These are phyloP conservation scores for Chesias legatella DNA, from an alignment of 2,888 invertebrate genomes.

Conservation along the genomic window DNA sequence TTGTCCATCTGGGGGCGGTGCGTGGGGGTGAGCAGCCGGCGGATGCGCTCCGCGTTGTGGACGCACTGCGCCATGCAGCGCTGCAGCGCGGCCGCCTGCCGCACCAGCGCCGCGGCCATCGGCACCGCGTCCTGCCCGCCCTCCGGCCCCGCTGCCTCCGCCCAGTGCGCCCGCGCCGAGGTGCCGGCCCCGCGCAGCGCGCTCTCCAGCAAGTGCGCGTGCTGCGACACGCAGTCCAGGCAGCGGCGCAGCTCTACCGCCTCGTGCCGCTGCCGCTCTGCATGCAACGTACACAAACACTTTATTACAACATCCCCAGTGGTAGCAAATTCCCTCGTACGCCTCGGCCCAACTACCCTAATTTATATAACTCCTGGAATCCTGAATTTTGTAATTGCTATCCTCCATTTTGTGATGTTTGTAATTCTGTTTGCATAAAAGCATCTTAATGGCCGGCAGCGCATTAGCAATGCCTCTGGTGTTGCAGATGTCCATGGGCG, in stretches of 20 bases:
- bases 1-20: slow-evolving; percentile 75
- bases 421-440: too few relatives aligned
- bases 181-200: slow-evolving; percentile 61
- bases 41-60: slow-evolving; percentile 68
- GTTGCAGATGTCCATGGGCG: too few relatives aligned
- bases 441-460: too few relatives aligned
- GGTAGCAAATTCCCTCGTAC: too few relatives aligned
- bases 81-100: slow-evolving; percentile 71
- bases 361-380: too few relatives aligned
- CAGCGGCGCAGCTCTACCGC: slow-evolving; percentile 70
- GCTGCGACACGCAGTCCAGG: slow-evolving; percentile 71
- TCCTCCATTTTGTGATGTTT: too few relatives aligned
- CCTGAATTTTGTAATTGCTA: too few relatives aligned
- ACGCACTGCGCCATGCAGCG: slow-evolving; percentile 76
- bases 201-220: slow-evolving; percentile 69
- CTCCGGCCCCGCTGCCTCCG: slow-evolving; percentile 26
- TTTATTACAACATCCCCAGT: too few relatives aligned
- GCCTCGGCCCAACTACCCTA: too few relatives aligned
- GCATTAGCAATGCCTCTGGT: too few relatives aligned
- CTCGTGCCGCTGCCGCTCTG: slow-evolving; percentile 70
- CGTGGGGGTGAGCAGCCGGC: slow-evolving; percentile 61
- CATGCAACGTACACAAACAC: slow-evolving; percentile 2
- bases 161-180: slow-evolving; percentile 14
- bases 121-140: slow-evolving; percentile 45
- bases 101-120: slow-evolving; percentile 62